These are phyloP conservation scores for Lamproptera curius DNA, from an alignment of 2,888 invertebrate species.

Conservation along the genomic window DNA sequence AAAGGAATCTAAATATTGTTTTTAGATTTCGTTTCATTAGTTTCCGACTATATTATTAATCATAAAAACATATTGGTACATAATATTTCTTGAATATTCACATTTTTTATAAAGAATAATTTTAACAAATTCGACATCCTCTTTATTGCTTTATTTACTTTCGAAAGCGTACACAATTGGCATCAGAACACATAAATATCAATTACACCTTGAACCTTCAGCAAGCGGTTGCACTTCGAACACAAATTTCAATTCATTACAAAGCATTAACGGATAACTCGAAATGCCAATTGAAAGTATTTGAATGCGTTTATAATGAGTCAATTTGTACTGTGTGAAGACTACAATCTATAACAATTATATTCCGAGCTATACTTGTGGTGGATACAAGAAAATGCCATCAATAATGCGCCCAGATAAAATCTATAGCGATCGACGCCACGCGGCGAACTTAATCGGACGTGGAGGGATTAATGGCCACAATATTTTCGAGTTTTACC, in stretches of 20 bases:
- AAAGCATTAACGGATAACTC: background rate
- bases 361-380: no score
- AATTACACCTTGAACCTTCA: background rate
- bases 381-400: background rate
- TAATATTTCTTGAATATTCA: no score
- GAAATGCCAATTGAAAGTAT: background rate
- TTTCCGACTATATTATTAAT: no score
- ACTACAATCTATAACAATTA: no score
- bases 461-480: conserved; percentile 6
- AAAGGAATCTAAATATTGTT: no score
- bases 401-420: conserved; percentile 13
- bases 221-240: background rate
- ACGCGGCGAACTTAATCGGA: conserved; percentile 10
- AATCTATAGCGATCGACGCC: conserved; percentile 14
- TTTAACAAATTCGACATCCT: no score
- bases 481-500: conserved; percentile 15
- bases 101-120: no score
- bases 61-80: no score
- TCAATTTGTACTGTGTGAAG: no score
- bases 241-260: background rate
- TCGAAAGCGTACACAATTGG: no score
- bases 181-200: background rate
- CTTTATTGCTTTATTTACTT: no score
- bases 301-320: background rate
- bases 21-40: no score